Base-by-base conservation (phyloP, 2,797 vertebrate species). In the Arnoldichthys spilopterus region DNA sequence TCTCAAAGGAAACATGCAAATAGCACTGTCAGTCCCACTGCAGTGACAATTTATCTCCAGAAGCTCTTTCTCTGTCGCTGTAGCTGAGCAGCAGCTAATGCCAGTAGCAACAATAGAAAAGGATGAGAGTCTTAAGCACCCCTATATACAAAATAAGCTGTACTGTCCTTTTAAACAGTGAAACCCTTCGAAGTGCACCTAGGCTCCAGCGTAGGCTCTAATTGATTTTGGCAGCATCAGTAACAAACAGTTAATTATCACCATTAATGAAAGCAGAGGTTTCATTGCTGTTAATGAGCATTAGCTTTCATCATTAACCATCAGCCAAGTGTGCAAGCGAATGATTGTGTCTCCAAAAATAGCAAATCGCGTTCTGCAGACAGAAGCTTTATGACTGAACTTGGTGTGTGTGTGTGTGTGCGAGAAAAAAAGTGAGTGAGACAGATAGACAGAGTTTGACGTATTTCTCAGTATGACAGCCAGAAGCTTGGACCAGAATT, bases 1-100 rank as follows among this genome's bases (percentile, higher is more conserved):
- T 85, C 83, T 85, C 86, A 79, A 80, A 78, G 85, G 83, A 80
- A 86, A 88, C 77, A 85, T 88, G 86, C 88, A 86, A 88, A 85
- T 71, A 82, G 75, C 78, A 59, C 81, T 85, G 87, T 87, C 87
- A 84, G 85, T 85, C 74, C 79, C 81, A 77, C 80, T 70, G 68
- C 82, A 63, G 77, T 72, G 78, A 84, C 80, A 76, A 81, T 79
- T 56, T 82, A 80, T 90, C 77, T 86, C 84, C 82, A 74, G 73
- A 82, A 80, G 71, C 77, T 47, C 61, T 76, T 54, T 45, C 51
- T 75, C 83, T 84, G 85, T 87, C 80, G 83, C 72, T 80, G 51
- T 82, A 78, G 68, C 74, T 16, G 81, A 80, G 61, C 82, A 74
- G 56, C 61, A 45, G 79, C 69, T 82, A 85, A 77, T 82, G 74